phyloP scores from a whole-genome alignment of 1,140 invertebrate genomes.

The Meteorus sp. region DNA sequence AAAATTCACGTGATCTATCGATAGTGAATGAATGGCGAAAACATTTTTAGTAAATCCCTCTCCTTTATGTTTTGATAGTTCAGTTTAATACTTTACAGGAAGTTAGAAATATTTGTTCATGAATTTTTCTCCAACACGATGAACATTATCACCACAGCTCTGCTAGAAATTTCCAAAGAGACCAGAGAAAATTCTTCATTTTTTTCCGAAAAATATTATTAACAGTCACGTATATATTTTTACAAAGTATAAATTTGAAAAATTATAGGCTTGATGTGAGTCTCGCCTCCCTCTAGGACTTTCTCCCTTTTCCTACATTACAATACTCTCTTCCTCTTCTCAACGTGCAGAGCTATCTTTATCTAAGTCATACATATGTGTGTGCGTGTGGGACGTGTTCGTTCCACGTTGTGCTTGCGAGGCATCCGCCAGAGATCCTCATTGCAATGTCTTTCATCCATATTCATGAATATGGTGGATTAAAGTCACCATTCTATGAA shows the following conservation, averaged over 20 bases:
- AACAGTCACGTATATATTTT: background rate
- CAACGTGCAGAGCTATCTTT: slow-evolving; percentile 10
- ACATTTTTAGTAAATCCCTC: too few relatives aligned
- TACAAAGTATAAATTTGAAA: slow-evolving; percentile 14
- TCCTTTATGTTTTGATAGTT: too few relatives aligned
- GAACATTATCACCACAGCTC: too few relatives aligned
- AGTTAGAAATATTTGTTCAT: too few relatives aligned
- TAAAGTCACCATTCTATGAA: background rate
- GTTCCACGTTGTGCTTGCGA: slow-evolving; percentile 19
- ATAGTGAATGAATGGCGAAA: too few relatives aligned
- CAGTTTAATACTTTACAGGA: too few relatives aligned
- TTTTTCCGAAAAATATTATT: background rate
- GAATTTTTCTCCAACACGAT: too few relatives aligned
- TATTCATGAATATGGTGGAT: background rate
- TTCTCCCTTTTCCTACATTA: slow-evolving; percentile 4
- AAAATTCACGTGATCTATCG: too few relatives aligned
- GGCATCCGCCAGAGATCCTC: slow-evolving; percentile 21
- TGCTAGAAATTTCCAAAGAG: too few relatives aligned
- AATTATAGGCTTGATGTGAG: background rate
- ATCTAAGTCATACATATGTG: too few relatives aligned
- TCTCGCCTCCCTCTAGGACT: background rate
- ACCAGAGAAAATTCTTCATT: background rate
- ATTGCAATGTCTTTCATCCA: slow-evolving; percentile 3
- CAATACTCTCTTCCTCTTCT: background rate
- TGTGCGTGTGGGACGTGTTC: slow-evolving; percentile 21